Percentiles rank a stretch among this genome's conserved stretches.
phyloP scores from a whole-genome alignment of 2,113 vertebrate species.

The Perca schrenkii region DNA sequence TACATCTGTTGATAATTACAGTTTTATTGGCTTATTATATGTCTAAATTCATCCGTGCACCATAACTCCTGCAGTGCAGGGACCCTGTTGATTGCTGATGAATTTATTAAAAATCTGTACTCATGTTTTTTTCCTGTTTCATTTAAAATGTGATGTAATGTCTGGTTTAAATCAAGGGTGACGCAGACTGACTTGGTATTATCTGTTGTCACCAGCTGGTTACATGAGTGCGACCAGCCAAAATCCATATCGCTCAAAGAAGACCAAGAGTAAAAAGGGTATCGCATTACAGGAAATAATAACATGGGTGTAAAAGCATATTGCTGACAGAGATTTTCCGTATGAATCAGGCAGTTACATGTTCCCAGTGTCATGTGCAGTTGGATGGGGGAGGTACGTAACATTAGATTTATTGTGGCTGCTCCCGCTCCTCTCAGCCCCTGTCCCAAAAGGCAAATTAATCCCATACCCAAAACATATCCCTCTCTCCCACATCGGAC shows the following conservation, averaged over 20 bases:
- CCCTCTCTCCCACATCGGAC: conserved; percentile 42
- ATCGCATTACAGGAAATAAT: conserved; percentile 71
- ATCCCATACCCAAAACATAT: conserved; percentile 63
- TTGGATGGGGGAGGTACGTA: conserved; percentile 52
- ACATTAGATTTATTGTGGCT: conserved; percentile 81
- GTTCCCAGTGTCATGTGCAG: conserved; percentile 49
- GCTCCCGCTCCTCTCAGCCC: conserved; percentile 64
- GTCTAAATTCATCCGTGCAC: conserved; percentile 26
- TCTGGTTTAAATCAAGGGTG: conserved; percentile 45
- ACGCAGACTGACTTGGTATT: conserved; percentile 22
- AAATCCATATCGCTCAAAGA: conserved; percentile 50
- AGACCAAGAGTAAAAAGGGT: conserved; percentile 27
- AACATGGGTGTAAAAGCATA: conserved; percentile 58
- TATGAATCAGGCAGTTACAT: conserved; percentile 58
- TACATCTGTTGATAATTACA: conserved; percentile 64
- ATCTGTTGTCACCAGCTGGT: conserved; percentile 53
- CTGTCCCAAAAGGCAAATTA: conserved; percentile 79
- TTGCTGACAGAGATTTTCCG: conserved; percentile 75
- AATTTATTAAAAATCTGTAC: conserved; percentile 46
- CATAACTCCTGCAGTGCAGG: conserved; percentile 38
- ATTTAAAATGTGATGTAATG: conserved; percentile 34
- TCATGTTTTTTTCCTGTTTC: conserved; percentile 6
- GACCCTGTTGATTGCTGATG: conserved; percentile 8
- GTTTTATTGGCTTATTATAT: conserved; percentile 53
- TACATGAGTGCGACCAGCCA: conserved; percentile 28